Conservation (phyloP, 2,888 invertebrate genomes). For the Desoria tigrina region DNA sequence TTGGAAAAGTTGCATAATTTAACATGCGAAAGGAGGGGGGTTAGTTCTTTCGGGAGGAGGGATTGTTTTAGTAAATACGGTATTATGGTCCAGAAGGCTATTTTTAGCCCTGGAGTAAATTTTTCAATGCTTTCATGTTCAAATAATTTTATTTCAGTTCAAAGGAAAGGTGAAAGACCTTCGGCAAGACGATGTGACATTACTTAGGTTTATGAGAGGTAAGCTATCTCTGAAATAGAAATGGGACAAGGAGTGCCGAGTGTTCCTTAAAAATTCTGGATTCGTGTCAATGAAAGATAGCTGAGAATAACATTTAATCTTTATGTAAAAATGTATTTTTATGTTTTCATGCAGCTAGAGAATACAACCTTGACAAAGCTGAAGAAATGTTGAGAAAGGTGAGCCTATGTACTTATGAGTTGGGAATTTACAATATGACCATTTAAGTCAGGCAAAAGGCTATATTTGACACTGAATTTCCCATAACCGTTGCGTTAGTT, state of each 20-base stretch:
- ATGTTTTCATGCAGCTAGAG: conserved; percentile 29
- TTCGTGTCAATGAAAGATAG: no score
- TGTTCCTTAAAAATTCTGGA: no score
- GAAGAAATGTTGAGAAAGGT: conserved; percentile 40
- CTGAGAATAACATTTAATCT: no score
- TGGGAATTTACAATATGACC: no score
- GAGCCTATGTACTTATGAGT: not conserved
- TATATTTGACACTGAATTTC: not conserved
- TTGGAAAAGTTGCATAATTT: no score
- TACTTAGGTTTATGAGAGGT: conserved; percentile 11
- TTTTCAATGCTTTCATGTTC: no score
- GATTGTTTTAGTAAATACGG: no score
- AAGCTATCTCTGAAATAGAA: not conserved
- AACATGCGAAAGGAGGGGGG: no score
- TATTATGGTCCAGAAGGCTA: no score
- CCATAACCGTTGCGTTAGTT: not conserved
- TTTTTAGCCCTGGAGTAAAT: no score
- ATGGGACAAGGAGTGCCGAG: no score
- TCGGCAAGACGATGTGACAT: conserved; percentile 11
- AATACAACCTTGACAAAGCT: conserved; percentile 27
- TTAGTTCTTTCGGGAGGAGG: no score
- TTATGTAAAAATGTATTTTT: not conserved
- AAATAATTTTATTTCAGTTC: conserved; percentile 10
- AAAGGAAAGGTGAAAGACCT: conserved; percentile 5
- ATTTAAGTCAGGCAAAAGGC: not conserved